Conservation (phyloP, 2,797 vertebrate genomes). For the Euthynnus affinis region DNA sequence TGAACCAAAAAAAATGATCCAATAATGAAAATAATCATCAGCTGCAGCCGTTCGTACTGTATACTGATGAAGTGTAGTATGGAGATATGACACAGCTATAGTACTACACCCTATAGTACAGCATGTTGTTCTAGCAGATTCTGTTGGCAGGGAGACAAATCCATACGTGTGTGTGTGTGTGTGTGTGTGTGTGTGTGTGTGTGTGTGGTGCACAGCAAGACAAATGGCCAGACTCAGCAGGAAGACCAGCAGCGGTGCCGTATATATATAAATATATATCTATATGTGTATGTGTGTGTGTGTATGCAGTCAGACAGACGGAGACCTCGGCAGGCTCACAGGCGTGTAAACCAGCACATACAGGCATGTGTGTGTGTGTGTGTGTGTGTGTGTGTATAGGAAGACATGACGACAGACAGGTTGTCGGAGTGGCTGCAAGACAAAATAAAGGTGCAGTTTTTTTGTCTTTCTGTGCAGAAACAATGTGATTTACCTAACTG, state of each 20-base stretch:
- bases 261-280: too few relatives aligned
- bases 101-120: background rate
- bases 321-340: background rate
- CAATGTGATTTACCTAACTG: too few relatives aligned
- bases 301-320: constrained; percentile 6
- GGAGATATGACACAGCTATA: background rate
- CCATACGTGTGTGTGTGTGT: background rate
- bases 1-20: too few relatives aligned
- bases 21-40: background rate
- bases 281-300: too few relatives aligned
- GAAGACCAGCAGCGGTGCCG: background rate
- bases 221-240: constrained; percentile 35
- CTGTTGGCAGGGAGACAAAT: constrained; percentile 27
- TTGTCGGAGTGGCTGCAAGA: background rate
- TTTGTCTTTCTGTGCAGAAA: too few relatives aligned
- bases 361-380: too few relatives aligned
- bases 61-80: background rate
- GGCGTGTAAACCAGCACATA: too few relatives aligned
- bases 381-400: too few relatives aligned
- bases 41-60: background rate
- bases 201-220: constrained; percentile 18
- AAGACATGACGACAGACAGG: background rate
- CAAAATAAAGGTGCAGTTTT: background rate
- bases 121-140: background rate
- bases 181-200: background rate